Evolutionary conservation across 2,113 vertebrate species (phyloP).

Genomic region (Boulengeromyrus knoepffleri): DNA sequence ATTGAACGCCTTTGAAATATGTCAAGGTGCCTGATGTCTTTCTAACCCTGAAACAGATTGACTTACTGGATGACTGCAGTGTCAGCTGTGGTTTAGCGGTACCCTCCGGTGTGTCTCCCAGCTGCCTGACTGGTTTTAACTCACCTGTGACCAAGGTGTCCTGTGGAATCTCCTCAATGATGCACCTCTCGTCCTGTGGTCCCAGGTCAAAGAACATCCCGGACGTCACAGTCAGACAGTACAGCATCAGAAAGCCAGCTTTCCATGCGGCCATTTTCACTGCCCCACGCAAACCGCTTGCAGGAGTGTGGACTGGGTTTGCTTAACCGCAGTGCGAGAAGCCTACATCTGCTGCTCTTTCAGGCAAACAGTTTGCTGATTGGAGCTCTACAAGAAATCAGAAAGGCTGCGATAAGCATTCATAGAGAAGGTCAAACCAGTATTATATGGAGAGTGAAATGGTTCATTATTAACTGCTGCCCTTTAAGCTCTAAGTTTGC

Average conservation of each 20-base stretch:
- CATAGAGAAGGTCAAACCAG: constrained; percentile 4
- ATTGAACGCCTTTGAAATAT: neutral
- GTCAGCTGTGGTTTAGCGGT: neutral
- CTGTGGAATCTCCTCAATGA: constrained; percentile 79
- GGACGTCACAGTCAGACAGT: constrained; percentile 53
- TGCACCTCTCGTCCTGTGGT: constrained; percentile 80
- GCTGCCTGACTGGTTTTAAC: constrained; percentile 27
- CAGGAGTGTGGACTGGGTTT: neutral
- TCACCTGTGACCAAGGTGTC: constrained; percentile 75
- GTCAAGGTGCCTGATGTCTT: neutral
- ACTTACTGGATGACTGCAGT: neutral
- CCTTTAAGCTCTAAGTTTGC: neutral
- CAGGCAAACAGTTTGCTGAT: constrained; percentile 35
- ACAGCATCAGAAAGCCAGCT: constrained; percentile 38
- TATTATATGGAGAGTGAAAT: constrained; percentile 31
- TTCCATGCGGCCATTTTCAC: constrained; percentile 41
- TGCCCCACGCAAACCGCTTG: neutral
- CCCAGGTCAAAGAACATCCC: constrained; percentile 79
- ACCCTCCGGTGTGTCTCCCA: neutral
- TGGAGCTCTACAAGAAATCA: constrained; percentile 40
- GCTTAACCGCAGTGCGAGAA: constrained; percentile 46
- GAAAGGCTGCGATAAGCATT: constrained; percentile 25
- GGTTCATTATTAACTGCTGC: constrained; percentile 42
- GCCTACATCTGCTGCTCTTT: constrained; percentile 47
- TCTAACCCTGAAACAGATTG: neutral